These are phyloP conservation scores for Rhagoletis pomonella DNA, from an alignment of 1,140 invertebrate genomes.

Conservation along the genomic window DNA sequence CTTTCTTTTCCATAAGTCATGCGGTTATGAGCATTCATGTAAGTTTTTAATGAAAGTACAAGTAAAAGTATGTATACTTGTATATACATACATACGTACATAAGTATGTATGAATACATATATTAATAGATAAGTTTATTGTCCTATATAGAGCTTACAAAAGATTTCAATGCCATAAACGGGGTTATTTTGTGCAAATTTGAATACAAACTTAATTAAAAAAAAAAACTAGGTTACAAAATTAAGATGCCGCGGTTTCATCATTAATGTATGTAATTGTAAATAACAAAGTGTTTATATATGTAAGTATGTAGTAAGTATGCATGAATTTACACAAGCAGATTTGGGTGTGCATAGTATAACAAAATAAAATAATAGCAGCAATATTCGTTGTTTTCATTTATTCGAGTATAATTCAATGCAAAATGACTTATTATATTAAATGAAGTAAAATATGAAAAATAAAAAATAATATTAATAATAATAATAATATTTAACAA, in stretches of 20 bases:
- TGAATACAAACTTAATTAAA: slow-evolving; percentile 16
- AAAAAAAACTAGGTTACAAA: not conserved
- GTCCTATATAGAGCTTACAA: not conserved
- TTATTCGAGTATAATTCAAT: slow-evolving; percentile 51
- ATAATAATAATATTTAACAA: slow-evolving; percentile 16
- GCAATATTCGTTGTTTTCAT: slow-evolving; percentile 52
- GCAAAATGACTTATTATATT: not conserved
- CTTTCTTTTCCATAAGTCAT: slow-evolving; percentile 24
- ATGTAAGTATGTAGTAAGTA: not conserved
- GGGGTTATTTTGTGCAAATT: not conserved
- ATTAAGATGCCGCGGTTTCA: no score
- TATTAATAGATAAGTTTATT: no score
- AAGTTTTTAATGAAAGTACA: not conserved
- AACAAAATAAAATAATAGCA: slow-evolving; percentile 19
- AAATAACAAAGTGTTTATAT: not conserved
- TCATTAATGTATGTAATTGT: not conserved
- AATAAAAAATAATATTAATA: slow-evolving; percentile 8
- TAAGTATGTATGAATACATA: no score
- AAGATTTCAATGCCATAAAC: not conserved
- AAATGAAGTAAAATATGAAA: slow-evolving; percentile 31
- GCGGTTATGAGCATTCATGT: not conserved
- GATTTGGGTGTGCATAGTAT: not conserved
- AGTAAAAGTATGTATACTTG: no score
- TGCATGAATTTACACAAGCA: no score
- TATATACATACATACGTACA: no score